Base-by-base conservation (phyloP, 2,888 invertebrate species). In the Scaptomyza caliginosa region DNA sequence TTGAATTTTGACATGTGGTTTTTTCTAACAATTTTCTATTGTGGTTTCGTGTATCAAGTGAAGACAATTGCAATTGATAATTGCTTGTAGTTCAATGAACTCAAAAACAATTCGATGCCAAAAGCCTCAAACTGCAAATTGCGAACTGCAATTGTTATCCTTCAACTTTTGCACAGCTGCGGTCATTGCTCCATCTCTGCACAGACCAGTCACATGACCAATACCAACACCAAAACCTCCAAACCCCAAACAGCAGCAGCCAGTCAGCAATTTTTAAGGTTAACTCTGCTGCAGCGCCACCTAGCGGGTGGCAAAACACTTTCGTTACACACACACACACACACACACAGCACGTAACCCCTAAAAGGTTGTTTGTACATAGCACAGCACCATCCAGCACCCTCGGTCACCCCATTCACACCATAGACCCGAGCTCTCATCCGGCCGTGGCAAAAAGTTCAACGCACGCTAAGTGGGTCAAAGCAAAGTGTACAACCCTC, bases 391-490 rank as follows among this genome's bases (percentile, higher is more conserved):
- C 48, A 42, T 8, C 24, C 50, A 36, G 2, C 39, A 30, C 23
- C 13, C 36, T 38, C 58, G 42, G 32, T 30, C 13, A 3, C 39
- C 2, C 23, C 40, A 17, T 10, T 3, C 5, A 5, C 34, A 32
- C 54, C 64, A 39, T 24, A 49, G 45, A 75, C 32, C 58, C 50
- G 54, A 62, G 62, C 64, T 52, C 67, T 71, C 71, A 67, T 72
- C 74, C 66, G 56, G 77, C 73, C 67, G 74, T 59, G 40, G 74
- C 76, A 40, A 51, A 34, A 48, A 68, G 90, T 87, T 89, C 89
- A 88, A 74, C 76, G 90, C 67, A 81, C 91, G 80, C 46, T 55
- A 90, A 82, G 63, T 90, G 67, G 91, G 91, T 91, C 91, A 91
- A 90, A 91, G 91, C 90, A 90, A 91, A 88, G 50, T 86, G 56